Percentiles rank a stretch among this genome's conserved stretches.
phyloP scores from a whole-genome alignment of 2,888 invertebrate genomes.

The Mimumesa dahlbomi region DNA sequence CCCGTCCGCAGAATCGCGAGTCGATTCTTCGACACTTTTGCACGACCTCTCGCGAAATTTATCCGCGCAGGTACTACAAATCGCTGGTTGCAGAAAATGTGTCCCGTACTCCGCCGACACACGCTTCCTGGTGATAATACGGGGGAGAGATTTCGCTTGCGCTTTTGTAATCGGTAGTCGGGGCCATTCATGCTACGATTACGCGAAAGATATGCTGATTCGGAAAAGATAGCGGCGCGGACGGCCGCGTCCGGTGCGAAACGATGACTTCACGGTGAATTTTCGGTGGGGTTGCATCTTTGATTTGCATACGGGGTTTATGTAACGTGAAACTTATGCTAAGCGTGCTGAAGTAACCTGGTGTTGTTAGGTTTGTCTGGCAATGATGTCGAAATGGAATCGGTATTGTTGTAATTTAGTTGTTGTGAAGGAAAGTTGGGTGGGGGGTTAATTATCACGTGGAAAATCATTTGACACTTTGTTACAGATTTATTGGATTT shows the following conservation, averaged over 20 bases:
- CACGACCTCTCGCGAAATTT: neutral
- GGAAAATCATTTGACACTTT: too few species aligned
- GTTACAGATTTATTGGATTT: too few species aligned
- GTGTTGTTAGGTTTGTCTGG: too few species aligned
- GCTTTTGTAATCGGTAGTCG: constrained; percentile 36
- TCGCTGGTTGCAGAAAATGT: too few species aligned
- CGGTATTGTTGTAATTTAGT: too few species aligned
- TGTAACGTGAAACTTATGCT: too few species aligned
- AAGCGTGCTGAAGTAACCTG: too few species aligned
- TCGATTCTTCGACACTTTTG: constrained; percentile 23
- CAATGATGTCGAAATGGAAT: too few species aligned
- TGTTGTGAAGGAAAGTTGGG: too few species aligned
- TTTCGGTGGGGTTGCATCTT: constrained; percentile 36
- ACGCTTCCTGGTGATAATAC: neutral
- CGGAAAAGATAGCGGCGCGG: constrained; percentile 39
- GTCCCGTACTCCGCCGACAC: neutral
- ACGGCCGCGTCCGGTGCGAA: constrained; percentile 12
- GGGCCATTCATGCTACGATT: constrained; percentile 33
- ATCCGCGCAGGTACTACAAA: too few species aligned
- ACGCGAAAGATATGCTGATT: constrained; percentile 42
- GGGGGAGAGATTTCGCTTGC: neutral
- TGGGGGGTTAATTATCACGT: too few species aligned
- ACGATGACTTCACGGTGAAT: constrained; percentile 25
- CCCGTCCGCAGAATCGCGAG: constrained; percentile 26
- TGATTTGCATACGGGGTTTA: constrained; percentile 44